Evolutionary conservation across 2,797 vertebrate genomes (phyloP).

Genomic region (Megalops cyprinoides): DNA sequence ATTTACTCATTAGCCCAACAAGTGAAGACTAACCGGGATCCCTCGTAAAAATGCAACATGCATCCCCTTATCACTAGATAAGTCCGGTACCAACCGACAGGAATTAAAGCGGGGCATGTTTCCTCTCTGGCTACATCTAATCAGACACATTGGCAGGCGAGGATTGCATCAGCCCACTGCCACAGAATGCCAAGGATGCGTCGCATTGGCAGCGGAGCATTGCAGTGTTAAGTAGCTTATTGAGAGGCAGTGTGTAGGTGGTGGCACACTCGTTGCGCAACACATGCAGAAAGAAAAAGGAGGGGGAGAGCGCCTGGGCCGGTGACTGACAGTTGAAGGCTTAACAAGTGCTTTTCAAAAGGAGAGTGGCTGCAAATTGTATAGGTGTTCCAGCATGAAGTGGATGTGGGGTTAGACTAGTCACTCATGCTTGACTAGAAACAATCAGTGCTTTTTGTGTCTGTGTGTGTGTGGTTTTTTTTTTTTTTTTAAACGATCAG

Average conservation of each 20-base stretch:
- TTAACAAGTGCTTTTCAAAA: not conserved
- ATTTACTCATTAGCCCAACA: not conserved
- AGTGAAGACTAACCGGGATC: not conserved
- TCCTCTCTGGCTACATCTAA: not conserved
- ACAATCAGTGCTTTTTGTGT: not conserved
- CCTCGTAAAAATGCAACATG: not conserved
- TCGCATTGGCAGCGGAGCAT: not conserved
- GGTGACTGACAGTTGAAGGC: not conserved
- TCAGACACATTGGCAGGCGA: not conserved
- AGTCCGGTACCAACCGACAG: not conserved
- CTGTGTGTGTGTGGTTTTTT: not conserved
- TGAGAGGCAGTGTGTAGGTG: conserved; percentile 7
- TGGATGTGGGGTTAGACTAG: not conserved
- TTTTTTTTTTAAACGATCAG: too few relatives aligned
- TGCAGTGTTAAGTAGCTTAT: not conserved
- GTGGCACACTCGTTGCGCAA: conserved; percentile 2
- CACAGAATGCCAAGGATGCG: not conserved
- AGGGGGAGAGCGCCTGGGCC: not conserved
- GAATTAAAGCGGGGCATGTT: not conserved
- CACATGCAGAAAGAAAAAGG: not conserved
- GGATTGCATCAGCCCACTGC: not conserved
- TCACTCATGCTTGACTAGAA: not conserved
- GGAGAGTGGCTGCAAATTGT: not conserved
- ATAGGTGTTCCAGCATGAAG: not conserved
- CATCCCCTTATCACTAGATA: not conserved